phyloP scores from a whole-genome alignment of 64 coral and sea anemone genomes.

The Pachyseris speciosa region DNA sequence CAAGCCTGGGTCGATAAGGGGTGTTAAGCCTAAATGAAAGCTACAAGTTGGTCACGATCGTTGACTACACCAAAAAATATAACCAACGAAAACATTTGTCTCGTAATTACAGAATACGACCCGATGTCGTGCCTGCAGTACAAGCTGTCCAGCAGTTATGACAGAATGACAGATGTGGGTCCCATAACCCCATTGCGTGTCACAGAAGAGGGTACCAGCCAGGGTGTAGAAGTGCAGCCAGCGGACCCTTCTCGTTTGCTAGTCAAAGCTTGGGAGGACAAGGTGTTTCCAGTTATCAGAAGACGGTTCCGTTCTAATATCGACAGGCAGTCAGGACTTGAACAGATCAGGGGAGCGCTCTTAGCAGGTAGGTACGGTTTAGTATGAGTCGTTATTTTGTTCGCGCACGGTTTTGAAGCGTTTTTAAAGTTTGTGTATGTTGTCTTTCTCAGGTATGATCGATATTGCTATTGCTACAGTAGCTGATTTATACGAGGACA shows the following conservation, averaged over 20 bases:
- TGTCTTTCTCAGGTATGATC: conserved; percentile 77
- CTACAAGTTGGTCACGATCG: too few relatives aligned
- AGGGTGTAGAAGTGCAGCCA: not conserved
- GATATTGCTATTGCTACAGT: conserved; percentile 97
- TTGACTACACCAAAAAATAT: too few relatives aligned
- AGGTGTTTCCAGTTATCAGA: conserved; percentile 94
- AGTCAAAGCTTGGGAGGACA: conserved; percentile 95
- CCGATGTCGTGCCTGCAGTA: conserved; percentile 68
- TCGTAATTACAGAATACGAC: conserved; percentile 65
- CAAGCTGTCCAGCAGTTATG: conserved; percentile 89
- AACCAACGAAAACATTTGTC: too few relatives aligned
- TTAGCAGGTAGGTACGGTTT: conserved; percentile 58
- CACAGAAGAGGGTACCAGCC: conserved; percentile 38
- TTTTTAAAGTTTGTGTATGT: not conserved
- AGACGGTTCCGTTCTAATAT: conserved; percentile 90
- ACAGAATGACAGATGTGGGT: conserved; percentile 87
- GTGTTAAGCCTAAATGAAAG: too few relatives aligned
- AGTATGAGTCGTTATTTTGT: not conserved
- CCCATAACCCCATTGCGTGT: conserved; percentile 57
- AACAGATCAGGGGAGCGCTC: conserved; percentile 93
- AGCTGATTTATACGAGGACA: conserved; percentile 93
- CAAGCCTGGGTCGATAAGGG: too few relatives aligned
- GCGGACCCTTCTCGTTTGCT: conserved; percentile 75
- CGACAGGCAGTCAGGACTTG: conserved; percentile 89
- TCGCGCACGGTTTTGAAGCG: not conserved